These are phyloP conservation scores for Drosophila athabasca DNA, from an alignment of 1,140 invertebrate species.

Conservation along the genomic window DNA sequence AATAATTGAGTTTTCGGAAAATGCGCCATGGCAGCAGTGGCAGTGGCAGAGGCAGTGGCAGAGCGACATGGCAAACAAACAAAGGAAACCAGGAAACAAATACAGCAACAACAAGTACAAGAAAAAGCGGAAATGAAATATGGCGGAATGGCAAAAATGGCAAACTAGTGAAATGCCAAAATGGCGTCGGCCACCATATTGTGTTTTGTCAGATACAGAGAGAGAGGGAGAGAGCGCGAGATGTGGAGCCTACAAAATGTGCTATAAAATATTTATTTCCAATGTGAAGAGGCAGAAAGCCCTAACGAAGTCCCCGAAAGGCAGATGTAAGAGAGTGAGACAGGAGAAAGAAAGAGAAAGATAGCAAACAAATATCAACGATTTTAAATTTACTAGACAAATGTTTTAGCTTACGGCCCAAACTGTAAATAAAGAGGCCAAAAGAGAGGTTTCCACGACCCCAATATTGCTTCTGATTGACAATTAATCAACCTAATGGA, in stretches of 20 bases:
- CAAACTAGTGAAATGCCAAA: constrained; percentile 64
- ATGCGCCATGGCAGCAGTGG: constrained; percentile 46
- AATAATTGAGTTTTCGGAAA: constrained; percentile 74
- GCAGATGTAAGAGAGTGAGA: constrained; percentile 12
- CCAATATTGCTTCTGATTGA: constrained; percentile 43
- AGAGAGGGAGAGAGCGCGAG: background rate
- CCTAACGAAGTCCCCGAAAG: constrained; percentile 12
- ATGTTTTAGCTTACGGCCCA: constrained; percentile 1
- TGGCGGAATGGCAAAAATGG: constrained; percentile 64
- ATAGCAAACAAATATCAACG: background rate
- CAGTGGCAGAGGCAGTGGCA: constrained; percentile 21
- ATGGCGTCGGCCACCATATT: constrained; percentile 69
- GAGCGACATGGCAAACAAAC: background rate
- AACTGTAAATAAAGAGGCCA: constrained; percentile 7
- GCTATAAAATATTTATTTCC: constrained; percentile 68
- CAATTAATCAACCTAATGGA: constrained; percentile 67
- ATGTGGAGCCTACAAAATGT: constrained; percentile 23
- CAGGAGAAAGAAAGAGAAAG: background rate
- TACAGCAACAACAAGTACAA: constrained; percentile 44
- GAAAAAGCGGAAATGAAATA: constrained; percentile 66
- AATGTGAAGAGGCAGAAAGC: constrained; percentile 18
- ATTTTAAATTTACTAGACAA: too few species aligned
- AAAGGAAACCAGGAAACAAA: constrained; percentile 13
- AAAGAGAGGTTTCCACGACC: constrained; percentile 11
- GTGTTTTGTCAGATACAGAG: constrained; percentile 25